Evolutionary conservation across 2,113 vertebrate genomes (phyloP).

Genomic region (Spilogale gracilis): DNA sequence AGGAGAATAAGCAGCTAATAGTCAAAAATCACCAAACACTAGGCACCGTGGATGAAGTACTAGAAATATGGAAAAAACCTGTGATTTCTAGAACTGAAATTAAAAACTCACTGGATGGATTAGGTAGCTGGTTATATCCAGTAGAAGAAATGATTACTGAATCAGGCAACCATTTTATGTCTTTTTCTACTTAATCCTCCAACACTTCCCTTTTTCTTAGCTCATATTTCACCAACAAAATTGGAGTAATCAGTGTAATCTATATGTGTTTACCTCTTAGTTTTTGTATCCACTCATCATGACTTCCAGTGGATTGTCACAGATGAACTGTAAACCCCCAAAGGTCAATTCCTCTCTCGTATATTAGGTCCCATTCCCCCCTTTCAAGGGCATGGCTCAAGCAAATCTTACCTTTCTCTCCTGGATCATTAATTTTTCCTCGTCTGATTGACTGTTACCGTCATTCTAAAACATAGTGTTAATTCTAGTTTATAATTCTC

Average conservation of each 20-base stretch:
- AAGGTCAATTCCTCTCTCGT: not conserved
- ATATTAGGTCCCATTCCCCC: not conserved
- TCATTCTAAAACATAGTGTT: not conserved
- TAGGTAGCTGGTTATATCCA: not conserved
- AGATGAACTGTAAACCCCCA: not conserved
- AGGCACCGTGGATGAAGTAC: not conserved
- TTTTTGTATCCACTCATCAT: not conserved
- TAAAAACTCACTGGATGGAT: not conserved
- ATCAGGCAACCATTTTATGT: not conserved
- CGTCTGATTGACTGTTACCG: not conserved
- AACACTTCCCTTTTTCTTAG: not conserved
- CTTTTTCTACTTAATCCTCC: not conserved
- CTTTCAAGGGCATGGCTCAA: not conserved
- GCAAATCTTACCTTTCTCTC: not conserved
- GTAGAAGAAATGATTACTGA: slow-evolving; percentile 19
- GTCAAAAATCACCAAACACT: not conserved
- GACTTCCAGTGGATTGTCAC: not conserved
- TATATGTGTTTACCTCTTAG: not conserved
- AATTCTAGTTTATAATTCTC: not conserved
- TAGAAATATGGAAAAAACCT: not conserved
- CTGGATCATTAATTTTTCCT: not conserved
- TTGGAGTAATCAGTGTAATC: not conserved
- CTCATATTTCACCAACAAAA: not conserved
- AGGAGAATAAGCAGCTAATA: slow-evolving; percentile 18
- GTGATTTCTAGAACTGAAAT: slow-evolving; percentile 20